Conservation (phyloP, 2,888 invertebrate genomes). For the Hypomecis punctinalis region DNA sequence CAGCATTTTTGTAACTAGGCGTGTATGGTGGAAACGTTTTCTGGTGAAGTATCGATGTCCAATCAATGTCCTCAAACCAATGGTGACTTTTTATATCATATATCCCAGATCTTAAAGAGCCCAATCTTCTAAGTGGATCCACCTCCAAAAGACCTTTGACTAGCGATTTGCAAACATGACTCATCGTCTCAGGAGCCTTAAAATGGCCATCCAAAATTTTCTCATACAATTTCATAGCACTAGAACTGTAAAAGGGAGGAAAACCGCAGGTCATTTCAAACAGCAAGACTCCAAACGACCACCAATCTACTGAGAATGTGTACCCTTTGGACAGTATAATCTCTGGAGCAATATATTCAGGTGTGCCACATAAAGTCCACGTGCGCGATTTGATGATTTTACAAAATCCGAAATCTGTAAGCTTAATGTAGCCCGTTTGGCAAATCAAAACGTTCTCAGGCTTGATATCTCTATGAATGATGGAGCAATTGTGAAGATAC, state of each 20-base stretch:
- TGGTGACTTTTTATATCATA: conserved; percentile 95
- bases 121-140: conserved; percentile 86
- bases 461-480: conserved; percentile 95
- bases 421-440: conserved; percentile 89
- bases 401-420: conserved; percentile 97
- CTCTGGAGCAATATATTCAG: conserved; percentile 98
- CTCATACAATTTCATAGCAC: conserved; percentile 96
- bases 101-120: conserved; percentile 94
- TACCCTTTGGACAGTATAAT: conserved; percentile 95
- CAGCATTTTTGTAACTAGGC: conserved; percentile 80
- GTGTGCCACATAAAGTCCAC: conserved; percentile 97
- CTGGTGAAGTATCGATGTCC: conserved; percentile 91
- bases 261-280: conserved; percentile 95
- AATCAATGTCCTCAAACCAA: conserved; percentile 94
- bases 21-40: conserved; percentile 87
- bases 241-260: conserved; percentile 95
- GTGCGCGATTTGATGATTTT: conserved; percentile 91
- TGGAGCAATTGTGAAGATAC: conserved; percentile 93
- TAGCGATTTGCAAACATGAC: conserved; percentile 91
- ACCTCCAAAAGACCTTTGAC: conserved; percentile 90
- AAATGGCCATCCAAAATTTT: conserved; percentile 96
- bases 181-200: conserved; percentile 91
- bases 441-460: conserved; percentile 95
- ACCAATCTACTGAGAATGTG: conserved; percentile 96
- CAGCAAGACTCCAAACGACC: conserved; percentile 94